Evolutionary conservation across 2,797 vertebrate genomes (phyloP), one percentile per base, ranked within the genome.

Genomic region (Micropoecilia bifurca): DNA sequence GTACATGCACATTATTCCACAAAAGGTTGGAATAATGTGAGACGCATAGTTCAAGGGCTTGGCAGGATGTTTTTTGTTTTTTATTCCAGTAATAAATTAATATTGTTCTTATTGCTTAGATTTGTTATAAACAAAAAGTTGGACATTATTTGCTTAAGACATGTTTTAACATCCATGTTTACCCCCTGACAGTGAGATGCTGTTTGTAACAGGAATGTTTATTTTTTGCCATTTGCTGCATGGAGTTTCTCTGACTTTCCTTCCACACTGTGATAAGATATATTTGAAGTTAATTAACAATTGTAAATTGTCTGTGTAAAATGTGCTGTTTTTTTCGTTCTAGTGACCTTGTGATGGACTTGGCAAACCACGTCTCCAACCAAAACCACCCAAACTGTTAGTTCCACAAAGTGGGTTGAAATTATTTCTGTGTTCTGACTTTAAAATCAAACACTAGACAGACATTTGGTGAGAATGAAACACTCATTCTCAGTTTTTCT

Each of bases 281-380:
- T 57, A 57, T 57, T 25, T 57, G 4, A 28, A 57, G 25, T 28
- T 57, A 57, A 30, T 28, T 61, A 28, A 61, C 28, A 16, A 30
- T 76, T 50, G 6, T 20, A 48, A 68, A 39, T 76, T 68, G 33
- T 13, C 30, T 13, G 30, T 76, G 59, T 69, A 55, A 33, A 71
- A 74, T 30, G 61, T 43, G 39, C 46, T 9, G 25, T 77, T 25
- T 30, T 77, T 69, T 69, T 7, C 63, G 20, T 69, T 77, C 33
- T 41, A 36, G 3, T n/a, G 36, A 39, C 75, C 36, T 55, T 43
- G 25, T 77, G 63, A 69, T 76, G 61, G 74, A 63, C 57, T 47
- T 43, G 20, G 28, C 14, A 6, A 25, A 22, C 43, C 45, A 61
- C 13, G 12, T 10, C 43, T 66, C 30, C 13, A 1, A 43, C 57